phyloP scores from a whole-genome alignment of 1,140 invertebrate genomes.

The Meteorus sp. region DNA sequence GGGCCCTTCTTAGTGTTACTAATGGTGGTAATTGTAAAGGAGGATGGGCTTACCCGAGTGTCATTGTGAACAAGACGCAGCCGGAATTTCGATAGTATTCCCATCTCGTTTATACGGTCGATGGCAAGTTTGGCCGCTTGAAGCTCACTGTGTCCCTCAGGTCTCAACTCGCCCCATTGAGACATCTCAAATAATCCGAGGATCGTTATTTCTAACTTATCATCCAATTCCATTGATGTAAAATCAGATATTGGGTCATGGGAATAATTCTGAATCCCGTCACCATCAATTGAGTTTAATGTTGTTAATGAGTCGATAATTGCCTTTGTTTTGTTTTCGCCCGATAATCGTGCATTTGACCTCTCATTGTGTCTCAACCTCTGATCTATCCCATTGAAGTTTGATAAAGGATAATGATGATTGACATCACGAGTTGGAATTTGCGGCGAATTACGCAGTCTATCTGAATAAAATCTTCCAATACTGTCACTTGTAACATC shows the following conservation, averaged over 20 bases:
- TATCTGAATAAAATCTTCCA: not conserved
- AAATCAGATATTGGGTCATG: too few relatives aligned
- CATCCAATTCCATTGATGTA: slow-evolving; percentile 13
- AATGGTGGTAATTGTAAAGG: too few relatives aligned
- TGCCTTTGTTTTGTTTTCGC: not conserved
- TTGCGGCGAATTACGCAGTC: slow-evolving; percentile 1
- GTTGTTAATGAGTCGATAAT: too few relatives aligned
- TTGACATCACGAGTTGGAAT: slow-evolving; percentile 8
- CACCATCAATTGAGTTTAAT: too few relatives aligned
- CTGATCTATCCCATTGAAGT: slow-evolving; percentile 4
- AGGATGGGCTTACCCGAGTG: slow-evolving; percentile 78
- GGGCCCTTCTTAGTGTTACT: too few relatives aligned
- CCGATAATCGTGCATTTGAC: slow-evolving; percentile 23
- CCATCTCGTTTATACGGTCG: slow-evolving; percentile 70
- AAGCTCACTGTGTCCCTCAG: slow-evolving; percentile 73
- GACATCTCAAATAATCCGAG: slow-evolving; percentile 79
- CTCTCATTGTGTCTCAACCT: not conserved
- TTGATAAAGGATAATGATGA: not conserved
- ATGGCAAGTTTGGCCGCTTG: slow-evolving; percentile 75
- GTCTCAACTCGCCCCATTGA: slow-evolving; percentile 58
- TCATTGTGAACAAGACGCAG: slow-evolving; percentile 77
- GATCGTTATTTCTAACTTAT: slow-evolving; percentile 54
- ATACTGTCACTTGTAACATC: slow-evolving; percentile 18
- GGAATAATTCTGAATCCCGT: too few relatives aligned
- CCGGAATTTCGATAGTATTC: slow-evolving; percentile 69